Base-by-base conservation (phyloP, 2,113 vertebrate species). In the Emydocephalus ijimae region DNA sequence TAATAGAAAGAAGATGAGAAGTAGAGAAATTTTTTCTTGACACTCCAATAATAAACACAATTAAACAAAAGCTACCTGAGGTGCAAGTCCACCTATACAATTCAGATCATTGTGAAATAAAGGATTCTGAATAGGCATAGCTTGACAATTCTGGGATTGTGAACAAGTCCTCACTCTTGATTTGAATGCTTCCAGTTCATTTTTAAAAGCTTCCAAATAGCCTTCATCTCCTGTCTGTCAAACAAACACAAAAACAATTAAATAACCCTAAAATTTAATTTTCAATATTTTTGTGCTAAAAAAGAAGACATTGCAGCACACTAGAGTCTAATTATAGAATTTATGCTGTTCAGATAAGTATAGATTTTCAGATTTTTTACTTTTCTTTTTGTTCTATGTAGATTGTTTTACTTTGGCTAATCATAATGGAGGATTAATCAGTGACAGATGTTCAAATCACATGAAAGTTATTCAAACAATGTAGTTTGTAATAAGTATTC, bases 181-280 rank as follows among this genome's bases (percentile, higher is more conserved):
- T 96, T 99, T 99, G 96, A 99, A 99, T 96, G 98, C 98, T 96
- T 99, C 98, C 8, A 99, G 98, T 96, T 99, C 99, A 94, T 97
- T 97, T 95, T 98, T 98, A 97, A 99, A 99, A 96, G 99, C 98
- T 94, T 99, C 98, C 95, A 99, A 97, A 96, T 99, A 99, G 90
- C 98, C 98, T 94, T 98, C 98, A 96, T 98, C 98, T 89, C 98
- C 98, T 87, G 98, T 97, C 99, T 99, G 92, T 94, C 29, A 95
- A 95, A 95, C 9, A 52, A 86, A 91, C 23, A 94, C 3, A 89
- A 26, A 88, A 64, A 26, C 5, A 69, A 94, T 18, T 0, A 94
- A 85, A 1, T 45, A 88, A 11, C 43, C 24, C 50, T 87, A 12
- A n/a, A 87, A 14, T 87, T 88, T 88, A 48, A 92, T 12, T 1